A percentile compares a stretch with the other conserved stretches of the same genome.
These are phyloP conservation scores for Garra rufa DNA, from an alignment of 2,113 vertebrate genomes.

Conservation along the genomic window DNA sequence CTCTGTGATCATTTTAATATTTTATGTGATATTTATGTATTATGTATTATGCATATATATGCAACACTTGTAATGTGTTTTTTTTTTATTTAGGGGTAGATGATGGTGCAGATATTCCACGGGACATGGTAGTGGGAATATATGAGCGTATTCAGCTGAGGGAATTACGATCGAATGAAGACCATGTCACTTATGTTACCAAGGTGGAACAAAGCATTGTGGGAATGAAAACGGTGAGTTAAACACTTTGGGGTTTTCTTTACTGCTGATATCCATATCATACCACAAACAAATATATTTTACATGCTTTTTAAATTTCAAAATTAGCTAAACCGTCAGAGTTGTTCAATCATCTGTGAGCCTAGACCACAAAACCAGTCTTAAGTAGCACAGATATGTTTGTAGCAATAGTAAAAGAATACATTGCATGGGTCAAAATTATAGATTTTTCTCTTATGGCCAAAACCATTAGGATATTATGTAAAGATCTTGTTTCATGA, in stretches of 20 bases:
- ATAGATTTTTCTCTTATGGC: no score
- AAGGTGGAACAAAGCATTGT: constrained; percentile 99
- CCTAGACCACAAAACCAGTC: no score
- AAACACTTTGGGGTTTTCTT: not conserved
- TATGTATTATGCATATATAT: not conserved
- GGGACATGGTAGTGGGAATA: constrained; percentile 96
- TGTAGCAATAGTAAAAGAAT: no score
- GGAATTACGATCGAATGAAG: constrained; percentile 96
- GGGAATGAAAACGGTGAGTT: constrained; percentile 97
- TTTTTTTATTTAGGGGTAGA: constrained; percentile 84
- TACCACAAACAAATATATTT: not conserved
- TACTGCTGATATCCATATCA: not conserved
- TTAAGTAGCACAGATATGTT: no score
- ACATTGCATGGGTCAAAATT: no score
- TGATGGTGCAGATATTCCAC: constrained; percentile 94
- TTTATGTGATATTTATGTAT: not conserved
- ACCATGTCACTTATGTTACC: constrained; percentile 97
- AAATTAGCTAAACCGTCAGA: not conserved
- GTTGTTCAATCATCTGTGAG: not conserved
- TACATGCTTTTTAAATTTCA: not conserved
- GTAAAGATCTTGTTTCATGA: no score
- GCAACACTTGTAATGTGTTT: not conserved
- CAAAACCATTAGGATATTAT: no score
- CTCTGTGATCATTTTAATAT: not conserved
- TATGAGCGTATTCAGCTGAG: constrained; percentile 97